These are phyloP conservation scores for Callocephalon fimbriatum DNA, from an alignment of 2,113 vertebrate genomes.

Conservation along the genomic window DNA sequence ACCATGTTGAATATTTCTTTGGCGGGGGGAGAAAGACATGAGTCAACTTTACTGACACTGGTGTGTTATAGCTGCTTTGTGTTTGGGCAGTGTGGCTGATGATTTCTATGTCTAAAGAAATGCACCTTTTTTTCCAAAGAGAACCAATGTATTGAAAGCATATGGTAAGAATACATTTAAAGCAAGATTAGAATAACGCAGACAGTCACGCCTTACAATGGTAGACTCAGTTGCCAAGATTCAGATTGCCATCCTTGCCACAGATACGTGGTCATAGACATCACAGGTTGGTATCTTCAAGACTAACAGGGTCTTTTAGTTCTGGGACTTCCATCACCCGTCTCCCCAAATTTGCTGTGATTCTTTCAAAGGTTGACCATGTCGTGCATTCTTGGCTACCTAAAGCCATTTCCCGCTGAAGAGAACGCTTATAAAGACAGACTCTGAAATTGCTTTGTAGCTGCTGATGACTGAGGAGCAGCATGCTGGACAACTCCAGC, in stretches of 20 bases:
- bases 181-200: neutral
- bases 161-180: neutral
- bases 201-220: fast-evolving
- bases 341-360: neutral
- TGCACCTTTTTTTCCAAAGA: neutral
- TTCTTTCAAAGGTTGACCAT: neutral
- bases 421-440: neutral
- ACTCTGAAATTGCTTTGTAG: neutral
- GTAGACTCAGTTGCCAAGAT: neutral
- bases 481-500: neutral
- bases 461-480: neutral
- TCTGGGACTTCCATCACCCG: neutral
- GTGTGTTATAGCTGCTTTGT: neutral
- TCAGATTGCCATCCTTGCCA: neutral
- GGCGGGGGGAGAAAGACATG: neutral
- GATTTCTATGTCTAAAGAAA: neutral
- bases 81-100: neutral
- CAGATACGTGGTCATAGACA: neutral
- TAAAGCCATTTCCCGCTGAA: neutral
- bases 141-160: neutral
- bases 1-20: neutral
- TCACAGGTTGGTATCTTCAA: neutral
- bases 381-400: neutral
- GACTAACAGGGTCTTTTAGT: neutral
- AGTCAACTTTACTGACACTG: neutral